A percentile compares a stretch with the other conserved stretches of the same genome.
phyloP scores from a whole-genome alignment of 2,888 invertebrate species.

The Achlya flavicornis region DNA sequence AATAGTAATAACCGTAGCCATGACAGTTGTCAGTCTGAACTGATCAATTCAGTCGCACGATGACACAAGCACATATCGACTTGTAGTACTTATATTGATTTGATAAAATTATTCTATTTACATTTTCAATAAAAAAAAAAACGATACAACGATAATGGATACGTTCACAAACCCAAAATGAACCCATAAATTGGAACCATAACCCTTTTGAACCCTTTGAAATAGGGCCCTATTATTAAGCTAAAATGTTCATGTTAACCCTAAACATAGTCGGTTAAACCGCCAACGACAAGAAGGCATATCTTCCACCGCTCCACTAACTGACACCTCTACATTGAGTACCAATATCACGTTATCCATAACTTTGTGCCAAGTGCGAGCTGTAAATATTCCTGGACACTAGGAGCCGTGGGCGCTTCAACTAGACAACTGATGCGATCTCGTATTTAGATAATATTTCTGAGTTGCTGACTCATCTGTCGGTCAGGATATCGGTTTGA shows the following conservation, averaged over 20 bases:
- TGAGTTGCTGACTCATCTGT: neutral
- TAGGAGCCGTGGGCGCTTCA: neutral
- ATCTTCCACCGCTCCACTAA: neutral
- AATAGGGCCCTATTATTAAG: neutral
- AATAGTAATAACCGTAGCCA: no score
- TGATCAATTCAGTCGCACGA: no score
- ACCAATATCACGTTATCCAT: neutral
- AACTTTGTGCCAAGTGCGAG: conserved; percentile 1
- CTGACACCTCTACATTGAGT: neutral
- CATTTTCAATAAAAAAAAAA: no score
- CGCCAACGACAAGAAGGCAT: neutral
- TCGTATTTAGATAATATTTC: conserved; percentile 1
- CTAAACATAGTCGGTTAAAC: neutral
- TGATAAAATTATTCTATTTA: no score
- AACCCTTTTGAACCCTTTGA: no score
- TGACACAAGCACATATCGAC: no score
- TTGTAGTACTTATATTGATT: no score
- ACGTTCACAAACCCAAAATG: no score
- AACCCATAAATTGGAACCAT: no score
- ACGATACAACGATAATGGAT: no score
- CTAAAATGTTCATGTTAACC: neutral
- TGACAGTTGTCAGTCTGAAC: no score
- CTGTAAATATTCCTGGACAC: neutral
- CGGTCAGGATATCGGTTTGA: neutral
- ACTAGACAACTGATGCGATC: conserved; percentile 8